Base-by-base conservation (phyloP, 1,140 invertebrate species). In the Calycopis cecrops region DNA sequence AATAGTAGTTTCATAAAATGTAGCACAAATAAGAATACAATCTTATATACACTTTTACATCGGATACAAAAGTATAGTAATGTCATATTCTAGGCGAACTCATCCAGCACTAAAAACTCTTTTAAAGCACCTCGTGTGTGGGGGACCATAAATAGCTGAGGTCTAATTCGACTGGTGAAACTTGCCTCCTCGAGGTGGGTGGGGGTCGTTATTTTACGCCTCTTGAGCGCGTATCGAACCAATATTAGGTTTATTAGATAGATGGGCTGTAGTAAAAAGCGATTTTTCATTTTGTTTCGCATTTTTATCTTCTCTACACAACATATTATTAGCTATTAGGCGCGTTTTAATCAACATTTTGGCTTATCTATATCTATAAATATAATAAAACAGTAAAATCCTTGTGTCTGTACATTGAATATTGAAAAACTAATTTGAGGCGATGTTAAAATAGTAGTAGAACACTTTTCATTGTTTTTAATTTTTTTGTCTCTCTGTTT, bases 201-300 rank as follows among this genome's bases (percentile, higher is more conserved):
- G 62, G 58, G 62, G 67, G 62, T 57, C 60, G 64, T 75, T 67
- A 76, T 79, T 79, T 75, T 69, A 76, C 70, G 71, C 66, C 71
- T 71, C 69, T 76, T 74, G 73, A 68, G 54, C 73, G 76, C 74
- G 68, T 75, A 80, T 76, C 69, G 79, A 76, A 81, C 73, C 79
- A 82, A 81, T 81, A 84, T 81, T 80, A 77, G 73, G 73, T 82
- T 81, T 80, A 81, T 81, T 80, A 79, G 75, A 84, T 76, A 77
- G 73, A 81, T 78, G 69, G 67, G 63, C 65, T 67, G 67, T 63
- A 61, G 64, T 67, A 74, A 75, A 70, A 73, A 70, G 60, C 64
- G 65, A 71, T 79, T 76, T 75, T 75, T 80, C 64, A 72, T 75
- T 76, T 71, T 74, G 67, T 60, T 52, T 55, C 68, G 60, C 62